Base-by-base conservation (phyloP, 2,797 vertebrate genomes). In the Diplodus puntazzo region DNA sequence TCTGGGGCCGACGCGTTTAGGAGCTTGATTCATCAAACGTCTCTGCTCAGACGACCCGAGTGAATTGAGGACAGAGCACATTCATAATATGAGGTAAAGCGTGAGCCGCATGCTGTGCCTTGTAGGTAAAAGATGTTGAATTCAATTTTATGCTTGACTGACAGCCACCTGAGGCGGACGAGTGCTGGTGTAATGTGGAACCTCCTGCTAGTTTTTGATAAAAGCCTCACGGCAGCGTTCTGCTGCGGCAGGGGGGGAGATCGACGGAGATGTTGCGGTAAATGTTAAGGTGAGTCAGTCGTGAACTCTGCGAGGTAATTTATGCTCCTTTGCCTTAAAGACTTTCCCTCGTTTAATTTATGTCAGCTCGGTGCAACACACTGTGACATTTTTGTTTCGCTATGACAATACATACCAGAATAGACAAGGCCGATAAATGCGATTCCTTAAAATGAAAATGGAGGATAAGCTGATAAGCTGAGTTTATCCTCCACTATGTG, bases 101-200 rank as follows among this genome's bases (percentile, higher is more conserved):
- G 23, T 58, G 64, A 85, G 59, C 50, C 58, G 66, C 53, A 55
- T 60, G 20, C n/a, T 62, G 18, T 46, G 34, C 21, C 57, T 69
- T 20, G 10, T 42, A 20, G 55, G 21, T 59, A 50, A 52, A 66
- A 68, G 11, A 43, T 11, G 23, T 58, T 58, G 7, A 74, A 80
- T 68, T 77, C 60, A 63, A 66, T 73, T 81, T 86, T 61, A 68
- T 75, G 80, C 61, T 71, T 76, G 68, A 83, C 55, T 82, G 75
- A 87, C 46, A 69, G 58, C 50, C 46, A 67, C 46, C 69, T 60
- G 64, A 74, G 79, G 75, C 23, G 0, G 34, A 65, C 1, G 42
- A 59, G 34, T 0, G 2, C 49, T 21, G 64, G 18, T 52, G 52
- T n/a, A 55, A 73, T 0, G 14, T 21, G 7, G 25, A 79, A 69